These are phyloP conservation scores for Amblyteles armatorius DNA, from an alignment of 2,888 invertebrate species.

Conservation along the genomic window DNA sequence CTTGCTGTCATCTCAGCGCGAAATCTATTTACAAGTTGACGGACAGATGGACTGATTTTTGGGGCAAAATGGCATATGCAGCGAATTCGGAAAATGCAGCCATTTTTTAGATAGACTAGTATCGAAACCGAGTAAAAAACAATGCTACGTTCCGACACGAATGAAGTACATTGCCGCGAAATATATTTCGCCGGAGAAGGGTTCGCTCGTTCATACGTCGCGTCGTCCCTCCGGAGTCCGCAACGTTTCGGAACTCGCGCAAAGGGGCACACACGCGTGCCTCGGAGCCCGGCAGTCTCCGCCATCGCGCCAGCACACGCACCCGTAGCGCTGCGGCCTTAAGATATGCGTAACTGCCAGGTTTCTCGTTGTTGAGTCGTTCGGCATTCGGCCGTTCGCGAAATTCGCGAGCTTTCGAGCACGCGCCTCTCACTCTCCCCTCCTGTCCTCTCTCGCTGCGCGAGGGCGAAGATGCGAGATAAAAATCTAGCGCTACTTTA, in stretches of 20 bases:
- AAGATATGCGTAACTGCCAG: conserved; percentile 75
- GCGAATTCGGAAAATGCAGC: too few species aligned
- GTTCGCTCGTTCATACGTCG: background rate
- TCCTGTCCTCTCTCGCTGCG: conserved; percentile 16
- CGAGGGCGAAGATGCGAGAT: conserved; percentile 72
- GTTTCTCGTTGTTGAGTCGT: conserved; percentile 74
- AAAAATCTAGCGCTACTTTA: conserved; percentile 84
- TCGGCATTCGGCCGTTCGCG: conserved; percentile 74
- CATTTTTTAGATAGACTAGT: background rate
- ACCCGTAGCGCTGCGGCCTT: conserved; percentile 66
- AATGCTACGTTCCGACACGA: background rate
- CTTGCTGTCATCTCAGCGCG: too few species aligned
- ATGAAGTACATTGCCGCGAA: background rate
- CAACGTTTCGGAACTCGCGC: conserved; percentile 55
- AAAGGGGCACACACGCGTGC: conserved; percentile 68
- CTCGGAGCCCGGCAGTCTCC: conserved; percentile 43
- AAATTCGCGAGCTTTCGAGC: background rate
- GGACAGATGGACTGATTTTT: too few species aligned
- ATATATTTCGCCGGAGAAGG: background rate
- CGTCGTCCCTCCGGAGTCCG: background rate
- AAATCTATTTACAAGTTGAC: too few species aligned
- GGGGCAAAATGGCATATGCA: too few species aligned
- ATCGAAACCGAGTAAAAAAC: too few species aligned
- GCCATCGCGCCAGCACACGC: conserved; percentile 57
- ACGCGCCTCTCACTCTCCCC: background rate